Evolutionary conservation across 2,797 vertebrate genomes (phyloP), one percentile per base, ranked within the genome.

Genomic region (Propithecus perrieri): DNA sequence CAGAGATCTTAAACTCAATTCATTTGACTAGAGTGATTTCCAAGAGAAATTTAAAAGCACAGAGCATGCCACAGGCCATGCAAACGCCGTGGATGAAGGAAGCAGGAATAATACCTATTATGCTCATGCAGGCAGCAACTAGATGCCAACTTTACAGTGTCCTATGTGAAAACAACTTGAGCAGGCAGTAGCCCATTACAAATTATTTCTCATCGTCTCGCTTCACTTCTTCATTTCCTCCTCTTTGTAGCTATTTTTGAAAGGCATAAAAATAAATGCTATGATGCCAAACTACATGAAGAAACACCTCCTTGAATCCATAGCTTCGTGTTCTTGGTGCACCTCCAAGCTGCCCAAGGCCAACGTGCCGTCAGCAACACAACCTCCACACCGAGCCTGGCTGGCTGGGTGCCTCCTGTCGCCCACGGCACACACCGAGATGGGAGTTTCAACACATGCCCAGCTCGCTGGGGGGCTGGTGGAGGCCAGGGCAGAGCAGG

Each of bases 11-110:
- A 10, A 12, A 15, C 33, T 59, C 0, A 1, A 4, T 5, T 1
- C 17, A 28, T 61, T 38, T 33, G 53, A 50, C 46, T 4, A 7
- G 18, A 80, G 48, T 28, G 76, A 20, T 12, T 59, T 5, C 33
- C n/a, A 57, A 59, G 80, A 90, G 30, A 71, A 33, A 20, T 1
- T 24, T 7, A 5, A n/a, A 38, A 63, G 59, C 55, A 4, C 13
- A 2, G 48, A 28, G n/a, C 10, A 0, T 0, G 55, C 41, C 57
- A 17, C 28, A 38, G 20, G 75, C 38, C 86, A 13, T 0, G 1
- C 50, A 20, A 26, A 28, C 0, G 14, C 72, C 4, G 0, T 0
- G 30, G 33, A 11, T 3, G 1, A 22, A 9, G 1, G n/a, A 10
- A 26, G 33, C 41, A 30, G 46, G 50, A 18, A 24, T 1, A 9